Evolutionary conservation across 64 coral and sea anemone species (phyloP).

Genomic region (Montipora efflorescens): DNA sequence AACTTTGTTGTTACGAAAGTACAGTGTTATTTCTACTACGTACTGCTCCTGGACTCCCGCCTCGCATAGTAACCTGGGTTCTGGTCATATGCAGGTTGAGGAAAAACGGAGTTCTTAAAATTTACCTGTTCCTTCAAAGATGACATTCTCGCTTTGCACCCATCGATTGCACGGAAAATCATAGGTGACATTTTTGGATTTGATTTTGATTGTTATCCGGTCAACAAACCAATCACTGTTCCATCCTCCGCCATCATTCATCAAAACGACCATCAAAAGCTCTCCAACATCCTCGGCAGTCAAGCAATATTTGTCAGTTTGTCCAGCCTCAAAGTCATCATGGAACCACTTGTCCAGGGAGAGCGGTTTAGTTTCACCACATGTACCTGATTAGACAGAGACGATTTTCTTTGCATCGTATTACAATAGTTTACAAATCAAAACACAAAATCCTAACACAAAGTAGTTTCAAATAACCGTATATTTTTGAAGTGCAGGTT

Average conservation of each 20-base stretch:
- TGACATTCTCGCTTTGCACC: constrained; percentile 28
- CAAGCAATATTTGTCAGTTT: constrained; percentile 45
- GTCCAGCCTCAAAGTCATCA: constrained; percentile 66
- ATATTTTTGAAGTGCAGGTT: no score
- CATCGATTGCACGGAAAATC: constrained; percentile 73
- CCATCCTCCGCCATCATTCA: constrained; percentile 17
- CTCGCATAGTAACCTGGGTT: no score
- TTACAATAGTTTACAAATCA: no score
- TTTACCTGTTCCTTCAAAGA: constrained; percentile 71
- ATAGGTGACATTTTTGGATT: constrained; percentile 18
- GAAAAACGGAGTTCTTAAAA: no score
- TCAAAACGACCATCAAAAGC: constrained; percentile 39
- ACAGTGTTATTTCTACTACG: no score
- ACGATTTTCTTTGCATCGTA: neutral
- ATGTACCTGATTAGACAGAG: constrained; percentile 25
- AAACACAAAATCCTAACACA: no score
- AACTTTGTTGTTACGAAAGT: no score
- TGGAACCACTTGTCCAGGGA: constrained; percentile 35
- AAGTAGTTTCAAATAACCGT: no score
- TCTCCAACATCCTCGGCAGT: constrained; percentile 60
- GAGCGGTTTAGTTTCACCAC: constrained; percentile 33
- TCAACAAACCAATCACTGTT: constrained; percentile 76
- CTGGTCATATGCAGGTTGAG: no score
- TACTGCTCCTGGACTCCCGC: no score
- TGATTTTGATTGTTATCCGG: constrained; percentile 41